Evolutionary conservation across 2,797 vertebrate genomes (phyloP).

Genomic region (Hybognathus amarus): DNA sequence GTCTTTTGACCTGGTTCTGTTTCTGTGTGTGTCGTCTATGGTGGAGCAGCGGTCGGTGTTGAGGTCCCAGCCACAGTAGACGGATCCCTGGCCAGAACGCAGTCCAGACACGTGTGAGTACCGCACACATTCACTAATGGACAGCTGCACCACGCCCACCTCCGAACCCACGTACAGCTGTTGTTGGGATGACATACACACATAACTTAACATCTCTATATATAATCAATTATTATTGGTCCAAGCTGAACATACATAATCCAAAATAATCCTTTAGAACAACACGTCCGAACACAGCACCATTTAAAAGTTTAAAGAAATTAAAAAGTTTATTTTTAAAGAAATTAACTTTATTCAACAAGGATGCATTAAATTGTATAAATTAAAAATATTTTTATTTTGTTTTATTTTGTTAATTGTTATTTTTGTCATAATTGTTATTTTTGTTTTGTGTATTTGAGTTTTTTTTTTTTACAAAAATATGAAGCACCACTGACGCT

Average conservation of each 20-base stretch:
- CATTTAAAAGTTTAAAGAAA: not conserved
- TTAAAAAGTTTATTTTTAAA: no score
- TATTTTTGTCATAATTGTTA: no score
- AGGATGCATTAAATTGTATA: not conserved
- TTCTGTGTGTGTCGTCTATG: constrained; percentile 53
- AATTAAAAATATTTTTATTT: not conserved
- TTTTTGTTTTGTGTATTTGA: no score
- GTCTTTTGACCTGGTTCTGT: constrained; percentile 53
- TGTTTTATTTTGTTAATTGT: no score
- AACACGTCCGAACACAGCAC: not conserved
- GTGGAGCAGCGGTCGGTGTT: constrained; percentile 59
- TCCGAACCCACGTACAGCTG: constrained; percentile 79
- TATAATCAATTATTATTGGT: not conserved
- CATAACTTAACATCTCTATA: constrained; percentile 6
- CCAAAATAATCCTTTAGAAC: not conserved
- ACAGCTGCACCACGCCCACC: constrained; percentile 75
- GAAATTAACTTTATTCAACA: not conserved
- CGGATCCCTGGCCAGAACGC: constrained; percentile 81
- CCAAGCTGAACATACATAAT: not conserved
- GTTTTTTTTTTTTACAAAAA: no score
- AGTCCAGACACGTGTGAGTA: constrained; percentile 78
- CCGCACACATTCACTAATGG: constrained; percentile 71
- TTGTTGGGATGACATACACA: constrained; percentile 62
- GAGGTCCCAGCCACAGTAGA: constrained; percentile 82
- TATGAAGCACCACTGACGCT: no score